These are phyloP conservation scores for Paraplagusia blochii DNA, from an alignment of 2,113 vertebrate genomes.

Conservation along the genomic window DNA sequence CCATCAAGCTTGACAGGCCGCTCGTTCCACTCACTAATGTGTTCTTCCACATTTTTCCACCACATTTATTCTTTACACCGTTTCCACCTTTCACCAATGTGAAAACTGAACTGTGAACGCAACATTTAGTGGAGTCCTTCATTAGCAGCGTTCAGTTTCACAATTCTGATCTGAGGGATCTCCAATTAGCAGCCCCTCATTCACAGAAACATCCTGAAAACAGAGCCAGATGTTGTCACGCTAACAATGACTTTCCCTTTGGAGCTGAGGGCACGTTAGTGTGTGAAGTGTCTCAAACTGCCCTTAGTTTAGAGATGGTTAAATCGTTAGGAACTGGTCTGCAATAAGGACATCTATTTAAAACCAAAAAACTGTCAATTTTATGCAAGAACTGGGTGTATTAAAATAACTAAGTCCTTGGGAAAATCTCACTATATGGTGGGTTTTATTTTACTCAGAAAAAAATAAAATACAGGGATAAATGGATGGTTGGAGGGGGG, in stretches of 20 bases:
- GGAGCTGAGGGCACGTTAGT: conserved; percentile 36
- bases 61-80: conserved; percentile 6
- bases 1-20: conserved; percentile 28
- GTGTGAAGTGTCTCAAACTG: conserved; percentile 55
- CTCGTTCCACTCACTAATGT: conserved; percentile 14
- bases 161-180: conserved; percentile 29
- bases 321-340: too few species aligned
- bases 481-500: too few species aligned
- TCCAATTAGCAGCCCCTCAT: conserved; percentile 44
- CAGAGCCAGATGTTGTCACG: conserved; percentile 51
- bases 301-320: conserved; percentile 30
- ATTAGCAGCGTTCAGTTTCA: conserved; percentile 8
- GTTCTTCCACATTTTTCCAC: conserved; percentile 17
- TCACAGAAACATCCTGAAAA: conserved; percentile 31
- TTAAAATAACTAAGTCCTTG: too few species aligned
- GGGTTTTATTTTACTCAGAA: too few species aligned
- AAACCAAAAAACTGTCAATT: too few species aligned
- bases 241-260: conserved; percentile 13
- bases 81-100: conserved; percentile 6
- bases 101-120: conserved; percentile 9
- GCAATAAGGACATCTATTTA: too few species aligned
- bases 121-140: background rate
- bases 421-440: too few species aligned
- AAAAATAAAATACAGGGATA: too few species aligned
- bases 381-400: too few species aligned